Conservation (phyloP, 2,888 invertebrate genomes). For the Patella ulyssiponensis region DNA sequence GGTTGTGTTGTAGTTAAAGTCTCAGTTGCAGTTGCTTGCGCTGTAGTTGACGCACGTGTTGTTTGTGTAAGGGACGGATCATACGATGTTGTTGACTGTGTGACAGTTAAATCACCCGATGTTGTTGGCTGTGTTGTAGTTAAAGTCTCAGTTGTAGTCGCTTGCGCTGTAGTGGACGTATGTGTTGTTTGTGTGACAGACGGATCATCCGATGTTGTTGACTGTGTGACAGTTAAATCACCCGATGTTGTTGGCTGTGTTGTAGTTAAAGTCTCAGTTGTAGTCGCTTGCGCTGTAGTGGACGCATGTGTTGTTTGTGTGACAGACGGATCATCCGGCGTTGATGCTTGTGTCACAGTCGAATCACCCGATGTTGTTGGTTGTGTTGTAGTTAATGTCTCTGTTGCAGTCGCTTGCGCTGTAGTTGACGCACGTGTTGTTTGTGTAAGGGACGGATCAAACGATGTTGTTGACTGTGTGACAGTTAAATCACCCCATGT, state of each 20-base stretch:
- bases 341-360: neutral
- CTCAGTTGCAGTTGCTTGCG: too few relatives aligned
- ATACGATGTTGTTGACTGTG: too few relatives aligned
- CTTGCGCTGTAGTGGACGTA: neutral
- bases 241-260: neutral
- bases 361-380: neutral
- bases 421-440: neutral
- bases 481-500: neutral
- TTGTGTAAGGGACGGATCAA: neutral
- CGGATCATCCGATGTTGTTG: neutral
- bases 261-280: neutral
- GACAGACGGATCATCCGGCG: neutral
- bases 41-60: neutral
- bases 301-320: neutral
- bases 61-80: neutral
- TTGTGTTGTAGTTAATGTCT: neutral
- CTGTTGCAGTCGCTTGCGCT: too few relatives aligned
- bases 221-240: neutral
- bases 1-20: too few relatives aligned
- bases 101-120: too few relatives aligned
- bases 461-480: neutral
- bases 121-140: too few relatives aligned
- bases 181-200: neutral
- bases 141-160: too few relatives aligned
- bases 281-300: neutral